Evolutionary conservation across 1,140 invertebrate species (phyloP).

Genomic region (Diuraphis noxia): DNA sequence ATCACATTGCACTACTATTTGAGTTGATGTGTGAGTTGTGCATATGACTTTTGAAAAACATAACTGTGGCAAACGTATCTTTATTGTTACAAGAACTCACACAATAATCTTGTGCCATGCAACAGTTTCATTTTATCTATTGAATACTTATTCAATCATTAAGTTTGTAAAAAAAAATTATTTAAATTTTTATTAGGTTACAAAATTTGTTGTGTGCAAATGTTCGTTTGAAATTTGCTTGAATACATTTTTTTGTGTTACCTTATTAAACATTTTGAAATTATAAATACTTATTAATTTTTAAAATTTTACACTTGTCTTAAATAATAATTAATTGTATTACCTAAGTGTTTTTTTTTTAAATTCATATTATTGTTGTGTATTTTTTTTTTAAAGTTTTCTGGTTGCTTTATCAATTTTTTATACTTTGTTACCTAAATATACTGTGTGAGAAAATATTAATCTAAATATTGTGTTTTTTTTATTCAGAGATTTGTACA

Average conservation of each 20-base stretch:
- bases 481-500: not conserved
- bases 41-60: not conserved
- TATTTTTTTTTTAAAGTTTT: not conserved
- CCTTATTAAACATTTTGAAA: not conserved
- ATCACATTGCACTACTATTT: not conserved
- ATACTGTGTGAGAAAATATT: not conserved
- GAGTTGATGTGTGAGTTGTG: not conserved
- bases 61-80: not conserved
- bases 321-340: not conserved
- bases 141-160: not conserved
- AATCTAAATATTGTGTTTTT: not conserved
- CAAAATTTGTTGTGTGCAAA: not conserved
- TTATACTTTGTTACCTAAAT: not conserved
- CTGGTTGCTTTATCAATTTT: not conserved
- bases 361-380: not conserved
- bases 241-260: not conserved
- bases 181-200: not conserved
- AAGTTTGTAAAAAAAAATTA: not conserved
- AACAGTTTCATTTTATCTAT: not conserved
- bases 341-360: not conserved
- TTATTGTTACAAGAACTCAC: not conserved
- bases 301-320: slow-evolving; percentile 11
- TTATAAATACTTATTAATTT: slow-evolving; percentile 16
- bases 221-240: slow-evolving; percentile 1
- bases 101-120: slow-evolving; percentile 13